Conservation (phyloP, 2,888 invertebrate species). For the Drosophila emarginata region DNA sequence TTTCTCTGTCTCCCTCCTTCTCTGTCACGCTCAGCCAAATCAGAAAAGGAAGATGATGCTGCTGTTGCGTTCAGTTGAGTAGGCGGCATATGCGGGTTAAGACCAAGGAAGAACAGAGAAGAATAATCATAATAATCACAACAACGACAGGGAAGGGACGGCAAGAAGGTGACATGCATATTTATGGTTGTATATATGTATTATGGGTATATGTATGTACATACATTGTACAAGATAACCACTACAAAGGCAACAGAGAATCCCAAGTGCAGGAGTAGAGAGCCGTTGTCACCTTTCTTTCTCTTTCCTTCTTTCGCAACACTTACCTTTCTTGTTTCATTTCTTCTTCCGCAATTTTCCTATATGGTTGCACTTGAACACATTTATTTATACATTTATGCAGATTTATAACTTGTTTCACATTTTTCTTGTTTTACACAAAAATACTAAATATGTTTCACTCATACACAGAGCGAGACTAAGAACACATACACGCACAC, state of each 20-base stretch:
- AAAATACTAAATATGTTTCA: slow-evolving; percentile 19
- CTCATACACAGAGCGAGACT: not conserved
- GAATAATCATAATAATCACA: slow-evolving; percentile 52
- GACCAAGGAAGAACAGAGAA: slow-evolving; percentile 28
- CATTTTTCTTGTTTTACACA: slow-evolving; percentile 17
- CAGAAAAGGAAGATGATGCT: slow-evolving; percentile 14
- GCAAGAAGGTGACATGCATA: slow-evolving; percentile 22
- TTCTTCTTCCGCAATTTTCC: not conserved
- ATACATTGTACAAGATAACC: not conserved
- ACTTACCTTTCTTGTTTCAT: not conserved
- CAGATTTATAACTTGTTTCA: not conserved
- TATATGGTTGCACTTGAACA: not conserved
- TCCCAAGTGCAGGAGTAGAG: not conserved
- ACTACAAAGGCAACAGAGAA: not conserved
- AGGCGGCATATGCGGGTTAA: slow-evolving; percentile 9
- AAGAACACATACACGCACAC: slow-evolving; percentile 20
- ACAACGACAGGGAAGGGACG: not conserved
- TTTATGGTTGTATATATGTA: not conserved
- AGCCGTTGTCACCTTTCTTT: not conserved
- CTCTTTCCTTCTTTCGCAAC: not conserved
- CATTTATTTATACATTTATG: not conserved
- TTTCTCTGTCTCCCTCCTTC: not conserved
- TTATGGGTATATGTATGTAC: not conserved
- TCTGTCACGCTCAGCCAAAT: not conserved
- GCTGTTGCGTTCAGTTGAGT: not conserved